Percentiles rank a stretch among this genome's conserved stretches.
phyloP scores from a whole-genome alignment of 1,140 invertebrate species.

The Stegodyphus mimosarum region DNA sequence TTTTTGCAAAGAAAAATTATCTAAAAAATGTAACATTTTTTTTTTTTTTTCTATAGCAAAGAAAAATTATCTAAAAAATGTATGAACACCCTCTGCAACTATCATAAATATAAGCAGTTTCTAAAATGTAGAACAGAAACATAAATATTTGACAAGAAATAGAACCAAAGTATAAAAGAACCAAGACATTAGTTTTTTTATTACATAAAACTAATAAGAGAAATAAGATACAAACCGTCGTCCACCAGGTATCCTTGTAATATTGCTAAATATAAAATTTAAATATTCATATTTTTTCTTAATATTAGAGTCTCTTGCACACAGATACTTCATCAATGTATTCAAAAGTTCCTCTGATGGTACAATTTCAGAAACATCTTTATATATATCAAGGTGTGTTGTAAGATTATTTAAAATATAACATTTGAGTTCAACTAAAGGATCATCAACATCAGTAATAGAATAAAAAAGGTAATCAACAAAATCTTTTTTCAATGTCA shows the following conservation, averaged over 20 bases:
- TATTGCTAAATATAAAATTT: background rate
- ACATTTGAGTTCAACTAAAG: background rate
- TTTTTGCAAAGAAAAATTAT: too few species aligned
- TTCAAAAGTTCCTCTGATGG: background rate
- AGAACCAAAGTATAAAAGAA: background rate
- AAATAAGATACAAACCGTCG: constrained; percentile 10
- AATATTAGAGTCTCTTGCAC: background rate
- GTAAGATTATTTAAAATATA: constrained; percentile 17
- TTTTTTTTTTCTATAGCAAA: too few species aligned
- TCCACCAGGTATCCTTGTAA: background rate
- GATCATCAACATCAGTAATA: background rate
- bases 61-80: too few species aligned
- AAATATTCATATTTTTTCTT: constrained; percentile 11
- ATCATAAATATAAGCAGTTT: too few species aligned
- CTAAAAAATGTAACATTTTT: too few species aligned
- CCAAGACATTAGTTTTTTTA: background rate
- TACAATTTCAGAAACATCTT: background rate
- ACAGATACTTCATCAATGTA: background rate
- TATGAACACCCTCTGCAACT: too few species aligned
- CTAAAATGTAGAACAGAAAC: too few species aligned
- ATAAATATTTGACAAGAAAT: too few species aligned
- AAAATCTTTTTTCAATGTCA: background rate
- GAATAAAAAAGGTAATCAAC: background rate
- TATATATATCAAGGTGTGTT: background rate
- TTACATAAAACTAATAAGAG: background rate